These are phyloP conservation scores for Clostera curtula DNA, from an alignment of 2,888 invertebrate genomes.

Conservation along the genomic window DNA sequence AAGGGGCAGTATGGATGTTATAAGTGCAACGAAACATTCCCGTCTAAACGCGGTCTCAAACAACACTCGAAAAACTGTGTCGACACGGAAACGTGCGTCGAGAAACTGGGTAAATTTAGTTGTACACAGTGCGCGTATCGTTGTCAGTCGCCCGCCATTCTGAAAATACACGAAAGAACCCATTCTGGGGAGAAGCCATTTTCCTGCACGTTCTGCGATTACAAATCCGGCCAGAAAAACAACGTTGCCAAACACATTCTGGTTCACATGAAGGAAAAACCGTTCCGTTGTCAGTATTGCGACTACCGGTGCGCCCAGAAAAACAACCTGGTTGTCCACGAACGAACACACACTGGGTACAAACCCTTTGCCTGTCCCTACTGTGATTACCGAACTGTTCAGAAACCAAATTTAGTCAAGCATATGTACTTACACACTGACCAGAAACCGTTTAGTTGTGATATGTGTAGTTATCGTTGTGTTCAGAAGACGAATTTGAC, in stretches of 20 bases:
- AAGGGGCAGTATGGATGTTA: constrained; percentile 60
- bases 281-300: constrained; percentile 65
- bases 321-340: constrained; percentile 67
- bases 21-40: constrained; percentile 52
- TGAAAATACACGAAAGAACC: constrained; percentile 66
- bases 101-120: constrained; percentile 54
- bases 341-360: constrained; percentile 66
- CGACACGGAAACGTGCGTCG: constrained; percentile 24
- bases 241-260: constrained; percentile 69
- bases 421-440: constrained; percentile 71
- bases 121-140: constrained; percentile 61
- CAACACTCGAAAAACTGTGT: constrained; percentile 51
- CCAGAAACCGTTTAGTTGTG: constrained; percentile 67
- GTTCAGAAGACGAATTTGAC: constrained; percentile 69
- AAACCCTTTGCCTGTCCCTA: constrained; percentile 68
- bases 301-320: constrained; percentile 68
- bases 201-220: constrained; percentile 63
- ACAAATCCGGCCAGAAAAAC: constrained; percentile 69
- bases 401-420: constrained; percentile 68
- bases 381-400: constrained; percentile 66
- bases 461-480: constrained; percentile 61
- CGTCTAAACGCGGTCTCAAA: constrained; percentile 53
- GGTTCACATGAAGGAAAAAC: constrained; percentile 70
- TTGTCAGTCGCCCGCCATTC: constrained; percentile 67
- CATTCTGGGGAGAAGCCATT: constrained; percentile 68